Base-by-base conservation (phyloP, 1,140 invertebrate species). In the Cydia splendana region DNA sequence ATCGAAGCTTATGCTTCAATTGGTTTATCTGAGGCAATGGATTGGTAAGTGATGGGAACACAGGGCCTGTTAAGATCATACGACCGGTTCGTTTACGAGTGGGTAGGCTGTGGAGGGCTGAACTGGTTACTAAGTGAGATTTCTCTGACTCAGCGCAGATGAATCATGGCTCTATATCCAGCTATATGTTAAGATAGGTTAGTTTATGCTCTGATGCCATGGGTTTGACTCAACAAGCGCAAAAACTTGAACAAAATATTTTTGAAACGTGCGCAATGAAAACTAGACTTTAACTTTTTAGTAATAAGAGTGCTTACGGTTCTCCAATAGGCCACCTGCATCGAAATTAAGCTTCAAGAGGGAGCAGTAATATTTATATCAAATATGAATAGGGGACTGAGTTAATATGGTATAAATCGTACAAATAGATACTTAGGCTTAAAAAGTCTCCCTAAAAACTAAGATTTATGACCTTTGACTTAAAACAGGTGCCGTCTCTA, bases 41-140 rank as follows among this genome's bases (percentile, higher is more conserved):
- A 13, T 74, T 45, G 42, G 18, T 65, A 42, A 77, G 48, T 71
- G 45, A 20, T 30, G 51, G 76, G 77, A 24, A 65, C 15, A 71
- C 62, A 76, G 45, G 51, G 75, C 65, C 75, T 71, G 77, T 79
- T 76, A 75, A 79, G 73, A 69, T 82, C 77, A 76, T 81, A 76
- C 80, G 83, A 88, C 87, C 86, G 86, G 87, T 90, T 88, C 67
- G 67, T 42, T 79, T 75, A 73, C 74, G 80, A 81, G 85, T 88
- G 80, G 83, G 85, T 74, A 79, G 85, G 62, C 79, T 69, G 78
- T 78, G 78, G 77, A 77, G 80, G 77, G 79, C 79, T 79, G 78
- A 77, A 82, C 78, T 84, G 81, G 83, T 83, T 84, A 83, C 79
- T 83, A 81, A 76, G 81, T 82, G 77, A 87, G 82, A 84, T 84